Evolutionary conservation across 2,113 vertebrate species (phyloP).

Genomic region (Pedetes capensis): DNA sequence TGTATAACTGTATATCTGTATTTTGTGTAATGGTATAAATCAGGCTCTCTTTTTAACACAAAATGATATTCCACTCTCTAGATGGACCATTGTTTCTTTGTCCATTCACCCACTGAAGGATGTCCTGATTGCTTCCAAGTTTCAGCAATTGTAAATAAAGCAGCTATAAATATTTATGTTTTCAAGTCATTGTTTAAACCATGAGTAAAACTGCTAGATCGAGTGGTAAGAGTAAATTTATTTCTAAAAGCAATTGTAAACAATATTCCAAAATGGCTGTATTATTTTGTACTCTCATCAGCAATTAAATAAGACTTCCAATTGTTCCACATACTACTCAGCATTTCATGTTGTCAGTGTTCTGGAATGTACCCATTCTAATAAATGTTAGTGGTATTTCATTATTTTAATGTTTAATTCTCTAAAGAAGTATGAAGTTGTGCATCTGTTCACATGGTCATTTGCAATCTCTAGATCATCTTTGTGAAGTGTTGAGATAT

Average conservation of each 20-base stretch:
- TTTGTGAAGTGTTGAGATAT: not conserved
- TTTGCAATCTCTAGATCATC: not conserved
- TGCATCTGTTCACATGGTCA: not conserved
- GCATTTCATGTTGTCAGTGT: not conserved
- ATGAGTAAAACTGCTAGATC: not conserved
- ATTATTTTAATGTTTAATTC: not conserved
- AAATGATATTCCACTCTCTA: not conserved
- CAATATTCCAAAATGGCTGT: not conserved
- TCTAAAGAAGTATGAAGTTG: not conserved
- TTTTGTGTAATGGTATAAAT: not conserved
- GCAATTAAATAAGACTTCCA: not conserved
- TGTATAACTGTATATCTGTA: not conserved
- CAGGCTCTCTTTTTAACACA: not conserved
- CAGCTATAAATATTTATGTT: not conserved
- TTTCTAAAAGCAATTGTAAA: not conserved
- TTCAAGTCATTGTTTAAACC: not conserved
- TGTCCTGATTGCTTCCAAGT: not conserved
- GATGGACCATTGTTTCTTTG: not conserved
- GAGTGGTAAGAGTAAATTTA: not conserved
- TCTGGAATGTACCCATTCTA: not conserved
- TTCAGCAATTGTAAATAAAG: not conserved
- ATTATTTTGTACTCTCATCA: not conserved
- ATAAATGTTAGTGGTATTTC: not conserved
- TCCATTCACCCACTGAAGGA: not conserved
- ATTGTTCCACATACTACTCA: not conserved